Conservation (phyloP, 2,113 vertebrate species). For the Labrus mixtus region DNA sequence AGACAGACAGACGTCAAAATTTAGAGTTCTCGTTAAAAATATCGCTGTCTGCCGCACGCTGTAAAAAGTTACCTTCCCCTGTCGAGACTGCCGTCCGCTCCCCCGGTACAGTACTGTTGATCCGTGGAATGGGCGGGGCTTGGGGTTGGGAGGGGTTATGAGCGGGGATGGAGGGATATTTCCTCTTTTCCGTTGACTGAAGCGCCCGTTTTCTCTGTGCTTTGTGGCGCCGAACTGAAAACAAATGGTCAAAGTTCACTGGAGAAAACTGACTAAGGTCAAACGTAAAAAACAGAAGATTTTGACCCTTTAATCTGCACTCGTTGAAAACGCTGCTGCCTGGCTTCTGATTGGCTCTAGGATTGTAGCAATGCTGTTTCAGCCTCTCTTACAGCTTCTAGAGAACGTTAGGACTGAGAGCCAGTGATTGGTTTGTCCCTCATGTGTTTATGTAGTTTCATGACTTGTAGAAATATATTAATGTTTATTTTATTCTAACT, state of each 20-base stretch:
- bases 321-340: too few species aligned
- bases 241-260: constrained; percentile 10
- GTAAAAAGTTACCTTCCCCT: constrained; percentile 17
- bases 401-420: too few species aligned
- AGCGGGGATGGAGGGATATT: not conserved
- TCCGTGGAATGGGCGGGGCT: not conserved
- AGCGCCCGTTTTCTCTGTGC: not conserved
- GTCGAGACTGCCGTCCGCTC: constrained; percentile 9
- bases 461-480: too few species aligned
- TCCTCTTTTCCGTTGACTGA: constrained; percentile 2
- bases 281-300: too few species aligned
- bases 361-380: too few species aligned
- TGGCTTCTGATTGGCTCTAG: too few species aligned
- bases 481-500: too few species aligned
- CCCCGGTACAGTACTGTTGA: constrained; percentile 62
- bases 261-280: not conserved
- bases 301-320: too few species aligned
- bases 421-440: too few species aligned
- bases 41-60: not conserved
- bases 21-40: constrained; percentile 7
- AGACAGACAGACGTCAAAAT: constrained; percentile 41
- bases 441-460: too few species aligned
- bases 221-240: constrained; percentile 6
- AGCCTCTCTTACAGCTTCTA: too few species aligned
- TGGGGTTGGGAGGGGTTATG: not conserved